phyloP scores from a whole-genome alignment of 2,113 vertebrate species.

The Procavia capensis region DNA sequence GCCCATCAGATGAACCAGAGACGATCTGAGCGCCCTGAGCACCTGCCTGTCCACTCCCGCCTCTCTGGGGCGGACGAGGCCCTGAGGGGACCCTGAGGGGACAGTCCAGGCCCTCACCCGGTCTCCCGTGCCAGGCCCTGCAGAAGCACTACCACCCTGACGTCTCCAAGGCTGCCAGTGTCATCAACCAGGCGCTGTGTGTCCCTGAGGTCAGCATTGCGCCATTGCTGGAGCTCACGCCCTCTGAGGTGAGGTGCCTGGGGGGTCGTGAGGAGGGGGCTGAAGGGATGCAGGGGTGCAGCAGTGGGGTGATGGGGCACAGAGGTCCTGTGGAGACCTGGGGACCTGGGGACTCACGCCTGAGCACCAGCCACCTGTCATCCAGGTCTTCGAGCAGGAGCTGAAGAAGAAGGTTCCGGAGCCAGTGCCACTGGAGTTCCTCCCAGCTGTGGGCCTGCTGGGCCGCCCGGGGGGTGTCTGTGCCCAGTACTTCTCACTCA shows the following conservation, averaged over 20 bases:
- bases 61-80: no score
- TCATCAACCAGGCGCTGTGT: slow-evolving; percentile 89
- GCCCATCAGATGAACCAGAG: no score
- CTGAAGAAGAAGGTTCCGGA: slow-evolving; percentile 86
- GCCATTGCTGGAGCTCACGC: slow-evolving; percentile 90
- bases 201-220: slow-evolving; percentile 90
- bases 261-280: neutral
- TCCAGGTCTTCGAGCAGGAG: slow-evolving; percentile 94
- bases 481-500: slow-evolving; percentile 90
- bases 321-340: no score
- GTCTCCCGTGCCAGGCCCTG: slow-evolving; percentile 86
- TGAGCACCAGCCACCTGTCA: rapidly evolving
- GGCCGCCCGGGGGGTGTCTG: slow-evolving; percentile 88
- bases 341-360: no score
- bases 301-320: no score
- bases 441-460: slow-evolving; percentile 89
- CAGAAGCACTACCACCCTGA: slow-evolving; percentile 96
- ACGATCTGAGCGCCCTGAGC: no score
- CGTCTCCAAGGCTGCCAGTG: slow-evolving; percentile 91
- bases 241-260: slow-evolving; percentile 88
- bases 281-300: no score
- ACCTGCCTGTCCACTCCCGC: no score
- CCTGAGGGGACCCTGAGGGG: no score
- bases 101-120: no score
- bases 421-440: slow-evolving; percentile 91